Evolutionary conservation across 2,113 vertebrate genomes (phyloP).

Genomic region (Chitala chitala): DNA sequence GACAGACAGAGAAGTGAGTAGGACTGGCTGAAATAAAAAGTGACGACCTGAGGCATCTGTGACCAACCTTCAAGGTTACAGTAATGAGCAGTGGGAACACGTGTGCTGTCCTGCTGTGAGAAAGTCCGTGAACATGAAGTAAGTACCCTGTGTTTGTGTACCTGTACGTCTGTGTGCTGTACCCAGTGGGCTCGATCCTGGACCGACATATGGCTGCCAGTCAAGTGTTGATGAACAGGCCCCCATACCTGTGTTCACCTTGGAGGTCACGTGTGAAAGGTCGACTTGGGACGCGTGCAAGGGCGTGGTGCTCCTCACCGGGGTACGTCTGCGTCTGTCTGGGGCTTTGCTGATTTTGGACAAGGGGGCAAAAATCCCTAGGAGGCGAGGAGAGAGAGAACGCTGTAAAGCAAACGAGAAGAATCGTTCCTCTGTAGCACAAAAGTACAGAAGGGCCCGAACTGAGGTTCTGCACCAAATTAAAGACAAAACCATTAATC

Average conservation of each 20-base stretch:
- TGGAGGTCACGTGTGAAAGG: conserved; percentile 70
- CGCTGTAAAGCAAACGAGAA: neutral
- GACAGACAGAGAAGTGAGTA: neutral
- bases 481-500: too few species aligned
- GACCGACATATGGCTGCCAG: too few species aligned
- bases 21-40: neutral
- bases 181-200: too few species aligned
- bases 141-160: too few species aligned
- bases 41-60: neutral
- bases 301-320: conserved; percentile 43
- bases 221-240: neutral
- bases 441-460: neutral
- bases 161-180: too few species aligned
- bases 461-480: neutral
- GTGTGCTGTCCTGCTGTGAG: too few species aligned
- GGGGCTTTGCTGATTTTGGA: conserved; percentile 85
- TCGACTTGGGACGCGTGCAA: conserved; percentile 67
- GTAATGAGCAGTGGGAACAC: neutral
- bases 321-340: conserved; percentile 63
- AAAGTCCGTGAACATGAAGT: too few species aligned
- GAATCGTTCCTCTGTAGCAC: neutral
- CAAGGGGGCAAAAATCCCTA: conserved; percentile 90
- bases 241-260: conserved; percentile 76
- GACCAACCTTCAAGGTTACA: neutral
- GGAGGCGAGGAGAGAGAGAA: neutral